phyloP scores from a whole-genome alignment of 1,140 invertebrate genomes.

The Brachionus angularis region DNA sequence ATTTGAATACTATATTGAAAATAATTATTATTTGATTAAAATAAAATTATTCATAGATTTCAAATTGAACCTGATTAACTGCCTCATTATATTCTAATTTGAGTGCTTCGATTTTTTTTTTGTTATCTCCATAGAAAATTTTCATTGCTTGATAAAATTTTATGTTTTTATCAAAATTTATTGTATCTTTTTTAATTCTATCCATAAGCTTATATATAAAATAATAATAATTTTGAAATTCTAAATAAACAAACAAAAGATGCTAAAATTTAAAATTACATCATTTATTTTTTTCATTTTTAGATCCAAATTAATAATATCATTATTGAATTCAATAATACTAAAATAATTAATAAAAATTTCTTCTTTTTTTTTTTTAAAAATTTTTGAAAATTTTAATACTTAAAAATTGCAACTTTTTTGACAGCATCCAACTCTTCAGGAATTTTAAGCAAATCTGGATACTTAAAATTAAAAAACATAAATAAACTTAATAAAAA shows the following conservation, averaged over 20 bases:
- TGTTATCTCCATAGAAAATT: conserved; percentile 17
- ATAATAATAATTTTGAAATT: not conserved
- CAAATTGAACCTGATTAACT: not conserved
- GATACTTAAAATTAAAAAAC: not conserved
- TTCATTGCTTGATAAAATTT: conserved; percentile 14
- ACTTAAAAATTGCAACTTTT: conserved; percentile 29
- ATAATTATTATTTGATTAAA: not conserved
- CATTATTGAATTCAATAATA: conserved; percentile 39
- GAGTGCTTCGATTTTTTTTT: conserved; percentile 12
- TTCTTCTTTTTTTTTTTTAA: too few relatives aligned
- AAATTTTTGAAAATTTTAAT: not conserved
- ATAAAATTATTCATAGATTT: not conserved
- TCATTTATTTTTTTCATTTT: conserved; percentile 39
- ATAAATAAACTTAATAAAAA: not conserved
- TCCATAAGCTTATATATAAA: conserved; percentile 1
- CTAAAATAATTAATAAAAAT: not conserved
- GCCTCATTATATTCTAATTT: conserved; percentile 5
- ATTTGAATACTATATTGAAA: not conserved
- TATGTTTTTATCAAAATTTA: conserved; percentile 13
- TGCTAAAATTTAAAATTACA: too few relatives aligned
- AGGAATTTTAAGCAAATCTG: not conserved
- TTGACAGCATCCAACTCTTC: conserved; percentile 36
- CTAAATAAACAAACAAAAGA: not conserved
- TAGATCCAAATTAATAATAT: conserved; percentile 17
- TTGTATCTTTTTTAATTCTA: conserved; percentile 6